Evolutionary conservation across 2,113 vertebrate genomes (phyloP), one percentile per base, ranked within the genome.

Genomic region (Callipepla californica): DNA sequence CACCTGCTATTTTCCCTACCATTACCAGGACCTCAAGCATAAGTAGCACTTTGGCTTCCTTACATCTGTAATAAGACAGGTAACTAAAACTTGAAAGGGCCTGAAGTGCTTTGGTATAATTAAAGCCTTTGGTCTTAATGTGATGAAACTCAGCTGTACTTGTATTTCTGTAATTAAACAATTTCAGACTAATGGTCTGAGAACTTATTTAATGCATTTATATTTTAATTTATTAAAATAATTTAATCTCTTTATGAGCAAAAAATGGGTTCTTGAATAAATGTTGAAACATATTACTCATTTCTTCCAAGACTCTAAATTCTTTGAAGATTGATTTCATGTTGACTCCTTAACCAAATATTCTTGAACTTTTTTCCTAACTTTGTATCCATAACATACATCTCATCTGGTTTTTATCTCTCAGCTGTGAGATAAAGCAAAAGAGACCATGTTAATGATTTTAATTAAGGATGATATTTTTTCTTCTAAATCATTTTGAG

Each of bases 401-500:
- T 92, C 62, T 89, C 63, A 73, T 93, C 80, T 76, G 23, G 70
- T 90, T 51, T 95, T 96, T 95, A 95, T 94, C 89, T 93, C n/a
- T 58, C 40, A 92, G 67, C 32, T 92, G 67, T 89, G 55, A 53
- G 51, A 93, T 92, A 94, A 87, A 82, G 87, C 34, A 48, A 84
- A 86, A 88, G 47, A 92, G 85, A 87, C 58, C 57, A 83, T 87
- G 67, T 81, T 96, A 94, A 85, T 95, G 83, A 88, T 95, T 94
- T 97, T 97, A 95, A 97, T 90, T 96, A 80, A 84, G 67, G 90
- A 81, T 78, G 47, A 83, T 90, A 83, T 91, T 96, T 96, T 87
- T 38, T 92, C 36, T 95, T 85, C 69, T 89, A 80, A 94, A 94
- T 92, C 26, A 92, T 95, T 96, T 72, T 85, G 58, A 88, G 93